These are phyloP conservation scores for Dipodomys spectabilis DNA, from an alignment of 2,113 vertebrate genomes.

Conservation along the genomic window DNA sequence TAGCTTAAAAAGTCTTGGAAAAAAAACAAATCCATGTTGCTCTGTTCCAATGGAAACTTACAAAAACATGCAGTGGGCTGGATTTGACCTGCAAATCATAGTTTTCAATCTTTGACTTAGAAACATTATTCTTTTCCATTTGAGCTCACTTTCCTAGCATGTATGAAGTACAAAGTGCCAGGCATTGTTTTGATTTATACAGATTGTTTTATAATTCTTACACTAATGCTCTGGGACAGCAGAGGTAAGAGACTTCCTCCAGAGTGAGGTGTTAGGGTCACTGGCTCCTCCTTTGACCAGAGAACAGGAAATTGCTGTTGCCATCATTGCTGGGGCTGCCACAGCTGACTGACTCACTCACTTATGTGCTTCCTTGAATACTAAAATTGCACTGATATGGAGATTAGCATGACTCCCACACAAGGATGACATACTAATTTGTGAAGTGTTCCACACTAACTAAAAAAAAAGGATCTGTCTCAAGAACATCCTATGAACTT, in stretches of 20 bases:
- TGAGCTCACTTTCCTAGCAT: background rate
- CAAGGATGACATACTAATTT: too few relatives aligned
- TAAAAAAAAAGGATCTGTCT: background rate
- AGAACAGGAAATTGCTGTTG: background rate
- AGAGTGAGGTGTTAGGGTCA: background rate
- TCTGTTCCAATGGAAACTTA: background rate
- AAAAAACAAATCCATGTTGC: background rate
- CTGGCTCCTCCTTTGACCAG: background rate
- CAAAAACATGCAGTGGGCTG: background rate
- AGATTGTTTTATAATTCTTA: too few relatives aligned
- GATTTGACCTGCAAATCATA: background rate
- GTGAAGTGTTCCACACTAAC: too few relatives aligned
- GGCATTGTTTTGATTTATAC: too few relatives aligned
- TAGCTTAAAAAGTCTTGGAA: background rate
- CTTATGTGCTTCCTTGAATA: too few relatives aligned
- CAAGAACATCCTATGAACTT: background rate
- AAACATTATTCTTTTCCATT: slow-evolving; percentile 7
- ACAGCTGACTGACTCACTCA: background rate
- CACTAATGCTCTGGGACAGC: background rate
- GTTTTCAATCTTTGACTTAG: background rate
- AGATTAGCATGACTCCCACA: too few relatives aligned
- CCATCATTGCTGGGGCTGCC: background rate
- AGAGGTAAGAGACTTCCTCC: background rate
- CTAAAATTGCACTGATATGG: too few relatives aligned
- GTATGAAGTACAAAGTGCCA: background rate